Conservation (phyloP, 2,113 vertebrate genomes). For the Columba livia region DNA sequence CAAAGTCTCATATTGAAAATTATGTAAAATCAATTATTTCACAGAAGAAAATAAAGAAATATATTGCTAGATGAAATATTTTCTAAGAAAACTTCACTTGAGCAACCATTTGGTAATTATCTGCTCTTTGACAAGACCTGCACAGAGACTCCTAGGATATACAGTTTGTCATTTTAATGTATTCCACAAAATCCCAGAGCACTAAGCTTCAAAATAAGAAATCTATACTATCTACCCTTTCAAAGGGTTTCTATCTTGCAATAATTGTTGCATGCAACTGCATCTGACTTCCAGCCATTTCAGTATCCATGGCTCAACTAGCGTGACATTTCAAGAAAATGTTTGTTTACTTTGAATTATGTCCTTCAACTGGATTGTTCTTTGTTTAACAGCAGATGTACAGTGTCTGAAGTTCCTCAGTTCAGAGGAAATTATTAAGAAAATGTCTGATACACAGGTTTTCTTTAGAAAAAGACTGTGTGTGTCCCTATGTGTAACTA, state of each 20-base stretch:
- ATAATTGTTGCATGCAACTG: neutral
- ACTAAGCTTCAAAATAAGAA: neutral
- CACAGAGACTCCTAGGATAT: neutral
- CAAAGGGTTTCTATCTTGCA: neutral
- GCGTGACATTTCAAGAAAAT: neutral
- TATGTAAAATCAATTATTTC: neutral
- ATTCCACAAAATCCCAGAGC: neutral
- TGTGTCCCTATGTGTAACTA: neutral
- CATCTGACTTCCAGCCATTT: neutral
- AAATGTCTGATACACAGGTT: neutral
- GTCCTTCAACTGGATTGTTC: neutral
- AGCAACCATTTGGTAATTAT: neutral
- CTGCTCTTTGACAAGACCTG: neutral
- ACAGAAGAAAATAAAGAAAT: neutral
- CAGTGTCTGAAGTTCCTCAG: neutral
- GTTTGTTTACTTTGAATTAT: neutral
- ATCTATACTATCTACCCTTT: neutral
- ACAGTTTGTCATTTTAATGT: neutral
- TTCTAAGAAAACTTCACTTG: neutral
- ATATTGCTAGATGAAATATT: neutral
- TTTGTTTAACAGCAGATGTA: neutral
- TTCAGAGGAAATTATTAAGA: neutral
- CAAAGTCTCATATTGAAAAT: neutral
- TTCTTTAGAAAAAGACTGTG: neutral
- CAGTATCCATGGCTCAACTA: neutral